Evolutionary conservation across 2,888 invertebrate genomes (phyloP), one percentile per base, ranked within the genome.

Genomic region (Sinelater perroti): DNA sequence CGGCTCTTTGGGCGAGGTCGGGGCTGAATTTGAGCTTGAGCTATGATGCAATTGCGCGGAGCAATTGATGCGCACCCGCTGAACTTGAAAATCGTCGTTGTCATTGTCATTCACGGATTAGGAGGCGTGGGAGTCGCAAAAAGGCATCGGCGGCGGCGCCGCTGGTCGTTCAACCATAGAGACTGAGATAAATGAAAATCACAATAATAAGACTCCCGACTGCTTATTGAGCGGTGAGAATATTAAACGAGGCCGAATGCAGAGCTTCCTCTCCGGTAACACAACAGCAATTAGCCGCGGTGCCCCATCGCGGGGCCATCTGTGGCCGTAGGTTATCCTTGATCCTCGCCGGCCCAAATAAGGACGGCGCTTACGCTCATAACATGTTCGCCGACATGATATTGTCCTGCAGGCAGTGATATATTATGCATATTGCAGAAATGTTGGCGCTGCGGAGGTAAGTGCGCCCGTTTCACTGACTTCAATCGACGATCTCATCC

Each of bases 401-500:
- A 14, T 31, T 40, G 40, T 40, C 40, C 40, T n/a, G 28, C 28
- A 24, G 20, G 10, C 38, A 42, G 26, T 26, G 10, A 18, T 16
- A 44, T 30, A 44, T 44, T 28, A 44, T 44, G 28, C 30, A 28
- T 40, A 40, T 24, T 13, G 18, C 24, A 8, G 16, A 20, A 40
- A 44, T 28, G 18, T 10, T 30, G 14, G 44, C 30, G 44, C 11
- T 16, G 21, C 20, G 18, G n/a, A 33, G 21, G 44, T 53, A 31
- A 45, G 53, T 46, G 53, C 35, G 53, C 17, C 35, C 35, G 31
- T 31, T 47, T 33, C 11, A 17, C 33, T 14, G 33, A 21, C 31
- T 18, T 13, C 30, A 31, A 56, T 56, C 51, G 35, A 52, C 30
- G 38, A 26, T 56, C 38, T 45, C 51, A 56, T 56, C 51, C 36